A percentile compares a stretch with the other conserved stretches of the same genome.
Conservation (phyloP, 2,888 invertebrate genomes). For the Cantharis rufa region DNA sequence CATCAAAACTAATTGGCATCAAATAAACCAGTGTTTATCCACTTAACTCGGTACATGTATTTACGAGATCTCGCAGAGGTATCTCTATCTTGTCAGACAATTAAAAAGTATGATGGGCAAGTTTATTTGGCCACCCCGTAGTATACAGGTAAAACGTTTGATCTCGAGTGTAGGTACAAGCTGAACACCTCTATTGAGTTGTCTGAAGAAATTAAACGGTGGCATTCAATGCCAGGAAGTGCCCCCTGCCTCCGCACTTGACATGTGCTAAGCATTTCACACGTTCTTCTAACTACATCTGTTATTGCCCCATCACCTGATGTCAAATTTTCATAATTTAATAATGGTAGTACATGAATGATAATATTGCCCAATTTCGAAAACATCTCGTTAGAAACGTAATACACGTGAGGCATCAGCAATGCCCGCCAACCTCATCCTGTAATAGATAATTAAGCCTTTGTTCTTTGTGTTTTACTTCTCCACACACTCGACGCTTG, state of each 20-base stretch:
- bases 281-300: constrained; percentile 44
- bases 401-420: neutral
- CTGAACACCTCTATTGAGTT: constrained; percentile 49
- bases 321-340: constrained; percentile 26
- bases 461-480: neutral
- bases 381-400: constrained; percentile 10
- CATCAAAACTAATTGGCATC: constrained; percentile 25
- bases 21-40: constrained; percentile 24
- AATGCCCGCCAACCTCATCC: neutral
- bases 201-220: constrained; percentile 51
- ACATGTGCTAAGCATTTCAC: constrained; percentile 50
- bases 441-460: neutral
- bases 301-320: constrained; percentile 33
- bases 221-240: constrained; percentile 48
- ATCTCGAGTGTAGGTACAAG: constrained; percentile 33
- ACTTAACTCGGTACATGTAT: constrained; percentile 17
- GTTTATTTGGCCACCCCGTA: constrained; percentile 39
- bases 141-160: constrained; percentile 38
- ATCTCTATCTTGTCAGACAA: constrained; percentile 21
- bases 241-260: constrained; percentile 46
- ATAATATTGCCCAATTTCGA: constrained; percentile 20
- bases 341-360: constrained; percentile 5
- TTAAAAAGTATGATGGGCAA: constrained; percentile 37
- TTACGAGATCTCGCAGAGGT: constrained; percentile 18
- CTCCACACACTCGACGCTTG: neutral